Base-by-base conservation (phyloP, 2,797 vertebrate genomes). In the Coccyzus lansbergi region DNA sequence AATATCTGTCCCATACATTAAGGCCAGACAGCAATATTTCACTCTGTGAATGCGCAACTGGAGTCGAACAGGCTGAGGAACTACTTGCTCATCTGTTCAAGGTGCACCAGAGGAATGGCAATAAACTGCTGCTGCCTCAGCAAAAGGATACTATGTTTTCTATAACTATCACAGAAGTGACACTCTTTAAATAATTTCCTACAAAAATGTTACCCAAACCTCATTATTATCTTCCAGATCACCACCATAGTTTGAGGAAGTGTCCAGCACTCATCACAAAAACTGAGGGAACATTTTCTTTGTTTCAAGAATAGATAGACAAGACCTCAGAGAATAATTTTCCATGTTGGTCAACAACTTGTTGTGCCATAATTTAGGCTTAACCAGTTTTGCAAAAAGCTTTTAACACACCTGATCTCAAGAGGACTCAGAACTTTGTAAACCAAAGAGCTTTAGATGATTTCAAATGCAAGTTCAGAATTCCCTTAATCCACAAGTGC, bases 21-120 rank as follows among this genome's bases (percentile, higher is more conserved):
- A 38, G 28, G 52, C 34, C 48, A 55, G 56, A 20, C 34, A 67
- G 28, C 5, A 68, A 8, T 15, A 24, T 59, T 93, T 75, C 40
- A 21, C 46, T 46, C 46, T 82, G 63, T 51, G 88, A 38, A 44
- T 31, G 26, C 19, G 14, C 8, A 26, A 16, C 18, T 2, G 1
- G 56, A n/a, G 18, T 7, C 36, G 40, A 16, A 60, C 52, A 34
- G 62, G 13, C 42, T 53, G 58, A 74, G n/a, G 18, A 77, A 51
- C 0, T 0, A 40, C 63, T 49, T 6, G 0, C 3, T 58, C 0
- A 3, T 8, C 22, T 72, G 11, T 18, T 59, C 15, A 31, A 70
- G 6, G 33, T 44, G 28, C 26, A 56, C 36, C 28, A 82, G 52
- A 72, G 48, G 62, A 31, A 53, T 38, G 48, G 33, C 9, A 69